Base-by-base conservation (phyloP, 2,888 invertebrate genomes). In the Caenorhabditis sp. region DNA sequence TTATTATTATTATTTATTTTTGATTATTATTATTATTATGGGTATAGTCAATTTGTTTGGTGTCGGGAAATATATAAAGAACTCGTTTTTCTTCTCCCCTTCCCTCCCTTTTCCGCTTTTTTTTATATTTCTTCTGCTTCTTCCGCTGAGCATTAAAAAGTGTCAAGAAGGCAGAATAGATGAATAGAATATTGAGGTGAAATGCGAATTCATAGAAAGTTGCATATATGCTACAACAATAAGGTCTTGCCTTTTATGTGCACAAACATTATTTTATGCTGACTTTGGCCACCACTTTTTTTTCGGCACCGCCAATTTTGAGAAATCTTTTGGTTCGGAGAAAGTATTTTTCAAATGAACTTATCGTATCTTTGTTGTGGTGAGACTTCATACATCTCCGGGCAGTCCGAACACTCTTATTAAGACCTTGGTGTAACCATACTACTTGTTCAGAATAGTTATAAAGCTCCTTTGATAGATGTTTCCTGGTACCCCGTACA, bases 201-300 rank as follows among this genome's bases (percentile, higher is more conserved):
- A 73, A 72, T 72, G 72, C 72, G 67, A 73, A 68, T 73, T 73
- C 73, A 73, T 73, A 73, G 73, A 68, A 73, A 73, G 68, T 73
- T 73, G 73, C 73, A 73, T 73, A 72, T 67, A 72, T 65, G 72
- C 72, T 72, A 56, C 72, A 63, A 72, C 72, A 72, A 72, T 72
- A 72, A 72, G 43, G 43, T 43, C 43, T 43, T 43, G 43, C 43
- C 43, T 43, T 43, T 43, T 43, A 43, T 43, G 43, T 43, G 43
- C 43, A 43, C 43, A 43, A 43, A 43, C 43, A 43, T 43, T 43
- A 43, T 43, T 43, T 43, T 12, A 43, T 43, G 43, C 43, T 43
- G 43, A 43, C 10, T 43, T 43, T 43, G 12, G 12, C 14, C 43
- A 10, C 17, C 43, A 17, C 14, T 43, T 43, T 43, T 43, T 31